These are phyloP conservation scores for Siniperca chuatsi DNA, from an alignment of 2,113 vertebrate species.

Conservation along the genomic window DNA sequence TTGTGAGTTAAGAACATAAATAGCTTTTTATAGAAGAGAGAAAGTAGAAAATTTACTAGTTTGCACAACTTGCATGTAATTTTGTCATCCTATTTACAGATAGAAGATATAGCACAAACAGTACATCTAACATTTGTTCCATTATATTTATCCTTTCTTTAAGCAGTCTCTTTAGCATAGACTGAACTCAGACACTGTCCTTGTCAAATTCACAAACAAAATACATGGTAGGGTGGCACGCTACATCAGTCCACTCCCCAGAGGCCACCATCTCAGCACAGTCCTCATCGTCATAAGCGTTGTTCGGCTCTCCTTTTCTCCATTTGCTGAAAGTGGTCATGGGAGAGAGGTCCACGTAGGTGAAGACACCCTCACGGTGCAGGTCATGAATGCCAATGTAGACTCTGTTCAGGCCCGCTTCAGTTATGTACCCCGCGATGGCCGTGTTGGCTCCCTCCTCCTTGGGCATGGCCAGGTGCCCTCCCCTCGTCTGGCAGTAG, in stretches of 20 bases:
- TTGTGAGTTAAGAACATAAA: constrained; percentile 53
- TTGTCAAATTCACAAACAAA: constrained; percentile 98
- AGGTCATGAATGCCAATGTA: constrained; percentile 97
- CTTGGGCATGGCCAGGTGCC: constrained; percentile 95
- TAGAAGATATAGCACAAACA: not conserved
- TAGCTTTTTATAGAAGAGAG: constrained; percentile 12
- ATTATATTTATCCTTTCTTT: constrained; percentile 6
- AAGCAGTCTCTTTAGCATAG: not conserved
- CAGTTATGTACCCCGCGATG: constrained; percentile 91
- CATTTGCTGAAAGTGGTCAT: constrained; percentile 97
- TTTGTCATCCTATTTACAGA: constrained; percentile 55
- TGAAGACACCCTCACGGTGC: constrained; percentile 91
- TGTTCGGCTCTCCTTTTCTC: constrained; percentile 95
- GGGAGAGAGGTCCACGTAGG: constrained; percentile 92
- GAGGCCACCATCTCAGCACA: constrained; percentile 95
- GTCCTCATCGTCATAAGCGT: constrained; percentile 95
- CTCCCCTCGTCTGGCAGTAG: constrained; percentile 93
- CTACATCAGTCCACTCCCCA: constrained; percentile 98
- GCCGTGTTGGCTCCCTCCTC: constrained; percentile 90
- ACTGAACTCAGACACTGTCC: constrained; percentile 85
- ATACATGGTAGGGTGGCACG: constrained; percentile 94
- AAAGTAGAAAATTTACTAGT: constrained; percentile 14
- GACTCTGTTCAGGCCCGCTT: constrained; percentile 91
- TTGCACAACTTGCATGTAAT: constrained; percentile 36
- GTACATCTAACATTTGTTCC: not conserved